Evolutionary conservation across 2,888 invertebrate genomes (phyloP), one percentile per base, ranked within the genome.

Genomic region (Gryllus longicercus): DNA sequence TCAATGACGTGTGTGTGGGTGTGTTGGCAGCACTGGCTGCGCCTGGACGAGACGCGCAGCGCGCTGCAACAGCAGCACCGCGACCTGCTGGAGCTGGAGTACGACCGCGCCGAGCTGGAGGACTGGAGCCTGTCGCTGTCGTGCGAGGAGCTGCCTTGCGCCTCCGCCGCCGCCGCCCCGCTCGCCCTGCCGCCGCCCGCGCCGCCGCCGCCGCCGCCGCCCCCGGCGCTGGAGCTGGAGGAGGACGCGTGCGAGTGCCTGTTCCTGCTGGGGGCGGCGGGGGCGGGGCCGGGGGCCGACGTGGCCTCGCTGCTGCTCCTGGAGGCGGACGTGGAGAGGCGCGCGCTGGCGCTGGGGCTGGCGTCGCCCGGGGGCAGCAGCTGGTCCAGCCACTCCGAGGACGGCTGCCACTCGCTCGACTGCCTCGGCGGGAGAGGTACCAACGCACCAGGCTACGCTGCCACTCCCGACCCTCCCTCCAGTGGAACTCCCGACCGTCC

Each of bases 91-190:
- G 93, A 93, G 85, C 87, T 93, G 84, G 93, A 93, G 86, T 94
- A 94, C 85, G 94, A 93, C 85, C 90, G 92, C 83, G 92, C 93
- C 4, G 94, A 94, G 86, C 87, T 94, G 82, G 94, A 94, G 87
- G 94, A 94, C 86, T 94, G 94, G 94, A 94, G 93, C 85, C 88
- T 93, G 85, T 92, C 92, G 77, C 87, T 94, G 82, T 93, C 93
- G 0, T 92, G 90, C 83, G 93, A 93, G 85, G 93, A 93, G 86
- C 88, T 93, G 81, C 88, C 79, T 89, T 84, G 63, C 80, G 79
- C 77, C 81, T 79, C 21, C 76, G 76, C 82, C 80, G 82, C 12
- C 23, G 38, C 21, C 21, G n/a, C n/a, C 12, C 21, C 21, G n/a
- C 51, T 23, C 79, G 51, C 78, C 80, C 50, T 81, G 80, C 74